These are phyloP conservation scores for Nerophis ophidion DNA, from an alignment of 2,113 vertebrate species.

Conservation along the genomic window DNA sequence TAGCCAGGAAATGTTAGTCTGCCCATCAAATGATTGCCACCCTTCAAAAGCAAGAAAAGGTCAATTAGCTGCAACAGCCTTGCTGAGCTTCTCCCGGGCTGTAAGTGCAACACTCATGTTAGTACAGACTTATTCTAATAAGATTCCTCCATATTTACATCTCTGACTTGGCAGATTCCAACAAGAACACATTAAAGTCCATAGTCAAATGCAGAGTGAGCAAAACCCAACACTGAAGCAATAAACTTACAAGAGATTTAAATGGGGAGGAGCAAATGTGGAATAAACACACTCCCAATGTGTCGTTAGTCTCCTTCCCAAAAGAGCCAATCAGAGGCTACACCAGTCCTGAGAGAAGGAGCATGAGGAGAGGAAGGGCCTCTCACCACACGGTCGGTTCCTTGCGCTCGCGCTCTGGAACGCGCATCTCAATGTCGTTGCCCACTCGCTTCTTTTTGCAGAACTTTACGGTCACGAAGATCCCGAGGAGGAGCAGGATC, in stretches of 20 bases:
- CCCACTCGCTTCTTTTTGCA: constrained; percentile 46
- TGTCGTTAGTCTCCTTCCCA: constrained; percentile 29
- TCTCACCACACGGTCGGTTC: constrained; percentile 74
- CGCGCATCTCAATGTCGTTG: constrained; percentile 30
- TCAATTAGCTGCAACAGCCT: constrained; percentile 42
- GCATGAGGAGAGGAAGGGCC: constrained; percentile 10
- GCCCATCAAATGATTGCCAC: background rate
- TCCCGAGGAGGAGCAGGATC: constrained; percentile 72
- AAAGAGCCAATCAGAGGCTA: constrained; percentile 11
- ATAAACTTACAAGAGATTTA: constrained; percentile 11
- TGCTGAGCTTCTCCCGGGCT: background rate
- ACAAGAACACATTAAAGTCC: background rate
- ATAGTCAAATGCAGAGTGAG: background rate
- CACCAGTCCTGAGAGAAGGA: constrained; percentile 28
- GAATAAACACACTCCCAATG: constrained; percentile 19
- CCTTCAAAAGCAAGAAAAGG: background rate
- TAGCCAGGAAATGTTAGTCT: background rate
- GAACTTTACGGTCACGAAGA: constrained; percentile 64
- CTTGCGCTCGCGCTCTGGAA: constrained; percentile 19
- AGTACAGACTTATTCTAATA: background rate
- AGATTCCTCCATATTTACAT: constrained; percentile 31
- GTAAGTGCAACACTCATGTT: too few relatives aligned
- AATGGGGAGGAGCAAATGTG: constrained; percentile 31
- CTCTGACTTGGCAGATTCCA: constrained; percentile 11
- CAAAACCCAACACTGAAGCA: constrained; percentile 26